Evolutionary conservation across 2,888 invertebrate species (phyloP).

Genomic region (Atethmia centrago): DNA sequence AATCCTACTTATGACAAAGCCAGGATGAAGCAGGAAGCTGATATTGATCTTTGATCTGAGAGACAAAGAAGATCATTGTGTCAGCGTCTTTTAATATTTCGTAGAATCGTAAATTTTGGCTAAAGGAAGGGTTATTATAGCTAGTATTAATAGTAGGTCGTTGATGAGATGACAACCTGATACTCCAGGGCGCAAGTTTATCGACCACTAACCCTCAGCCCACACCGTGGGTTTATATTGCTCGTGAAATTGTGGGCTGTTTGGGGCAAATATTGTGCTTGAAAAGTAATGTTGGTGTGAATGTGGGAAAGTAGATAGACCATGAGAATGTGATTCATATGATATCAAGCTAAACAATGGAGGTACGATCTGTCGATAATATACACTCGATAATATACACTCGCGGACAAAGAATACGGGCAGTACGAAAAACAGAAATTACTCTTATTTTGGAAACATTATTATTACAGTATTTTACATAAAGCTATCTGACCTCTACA

Average conservation of each 20-base stretch:
- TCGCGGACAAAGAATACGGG: too few species aligned
- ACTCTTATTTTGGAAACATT: too few species aligned
- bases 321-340: neutral
- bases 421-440: too few species aligned
- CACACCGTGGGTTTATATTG: slow-evolving; percentile 43
- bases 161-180: slow-evolving; percentile 49
- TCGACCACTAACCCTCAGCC: slow-evolving; percentile 29
- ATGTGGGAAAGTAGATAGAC: neutral
- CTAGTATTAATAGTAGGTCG: slow-evolving; percentile 33
- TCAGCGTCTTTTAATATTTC: slow-evolving; percentile 14
- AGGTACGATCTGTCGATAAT: neutral
- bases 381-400: too few species aligned
- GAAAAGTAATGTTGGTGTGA: slow-evolving; percentile 22
- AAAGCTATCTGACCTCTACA: too few species aligned
- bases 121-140: slow-evolving; percentile 24
- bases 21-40: neutral
- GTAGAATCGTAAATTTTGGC: slow-evolving; percentile 32
- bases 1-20: neutral
- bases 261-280: slow-evolving; percentile 27
- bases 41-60: neutral
- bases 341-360: neutral
- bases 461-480: too few species aligned
- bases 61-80: neutral
- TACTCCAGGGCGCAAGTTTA: slow-evolving; percentile 33
- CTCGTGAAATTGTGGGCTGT: slow-evolving; percentile 47